A percentile compares a stretch with the other conserved stretches of the same genome.
phyloP scores from a whole-genome alignment of 1,140 invertebrate species.

The Drosophila orosa region DNA sequence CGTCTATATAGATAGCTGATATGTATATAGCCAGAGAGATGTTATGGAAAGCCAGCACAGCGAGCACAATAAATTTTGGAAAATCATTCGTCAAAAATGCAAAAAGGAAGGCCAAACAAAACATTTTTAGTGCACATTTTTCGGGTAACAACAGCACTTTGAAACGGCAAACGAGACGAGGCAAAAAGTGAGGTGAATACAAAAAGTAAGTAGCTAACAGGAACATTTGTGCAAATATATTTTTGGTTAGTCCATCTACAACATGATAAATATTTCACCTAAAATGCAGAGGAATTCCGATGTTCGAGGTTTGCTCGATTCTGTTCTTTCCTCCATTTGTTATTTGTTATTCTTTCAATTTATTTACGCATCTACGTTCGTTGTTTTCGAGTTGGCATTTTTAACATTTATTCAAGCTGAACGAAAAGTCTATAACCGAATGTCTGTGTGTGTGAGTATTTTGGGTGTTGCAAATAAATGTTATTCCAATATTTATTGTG shows the following conservation, averaged over 20 bases:
- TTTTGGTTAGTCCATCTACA: conserved; percentile 61
- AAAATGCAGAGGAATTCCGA: conserved; percentile 31
- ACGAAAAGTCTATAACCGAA: conserved; percentile 39
- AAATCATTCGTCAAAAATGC: conserved; percentile 46
- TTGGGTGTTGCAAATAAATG: conserved; percentile 49
- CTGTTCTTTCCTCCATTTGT: conserved; percentile 15
- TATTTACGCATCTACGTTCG: conserved; percentile 41
- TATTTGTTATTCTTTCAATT: conserved; percentile 29
- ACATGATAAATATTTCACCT: conserved; percentile 42
- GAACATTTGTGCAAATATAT: conserved; percentile 79
- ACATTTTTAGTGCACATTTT: conserved; percentile 79
- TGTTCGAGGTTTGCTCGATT: conserved; percentile 1
- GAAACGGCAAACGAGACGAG: conserved; percentile 68
- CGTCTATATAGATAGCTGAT: conserved; percentile 44
- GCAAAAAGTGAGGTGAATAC: conserved; percentile 27
- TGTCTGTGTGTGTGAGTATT: conserved; percentile 14
- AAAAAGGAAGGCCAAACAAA: conserved; percentile 69
- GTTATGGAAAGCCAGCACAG: conserved; percentile 62
- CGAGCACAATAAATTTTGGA: conserved; percentile 74
- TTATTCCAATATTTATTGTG: conserved; percentile 73
- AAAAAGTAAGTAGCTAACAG: conserved; percentile 37
- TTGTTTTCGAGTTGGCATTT: conserved; percentile 49
- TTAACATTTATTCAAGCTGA: conserved; percentile 73
- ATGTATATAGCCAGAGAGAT: conserved; percentile 25
- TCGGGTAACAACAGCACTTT: conserved; percentile 61